Conservation (phyloP, 2,797 vertebrate genomes). For the Dermochelys coriacea region DNA sequence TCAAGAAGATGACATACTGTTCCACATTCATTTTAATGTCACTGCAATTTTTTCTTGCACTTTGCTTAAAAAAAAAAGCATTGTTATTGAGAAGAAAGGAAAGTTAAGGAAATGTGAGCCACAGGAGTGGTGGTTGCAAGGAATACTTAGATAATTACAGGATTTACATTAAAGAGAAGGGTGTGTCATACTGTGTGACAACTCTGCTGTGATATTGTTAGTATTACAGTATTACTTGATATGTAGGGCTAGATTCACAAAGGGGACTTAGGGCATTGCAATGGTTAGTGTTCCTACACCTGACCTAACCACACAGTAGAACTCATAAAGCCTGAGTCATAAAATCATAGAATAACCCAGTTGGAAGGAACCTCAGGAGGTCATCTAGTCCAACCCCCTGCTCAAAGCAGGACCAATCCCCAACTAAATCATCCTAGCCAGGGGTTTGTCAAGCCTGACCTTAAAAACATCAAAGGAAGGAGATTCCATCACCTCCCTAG, state of each 20-base stretch:
- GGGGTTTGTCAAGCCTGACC: too few species aligned
- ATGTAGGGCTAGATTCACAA: neutral
- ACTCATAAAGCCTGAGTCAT: neutral
- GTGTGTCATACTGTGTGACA: neutral
- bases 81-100: neutral
- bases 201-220: neutral
- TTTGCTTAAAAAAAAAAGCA: neutral
- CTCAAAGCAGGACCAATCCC: too few species aligned
- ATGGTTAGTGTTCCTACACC: neutral
- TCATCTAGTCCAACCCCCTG: too few species aligned
- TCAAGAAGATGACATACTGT: neutral
- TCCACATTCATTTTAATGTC: neutral
- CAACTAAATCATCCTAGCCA: too few species aligned
- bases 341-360: too few species aligned
- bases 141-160: conserved; percentile 18
- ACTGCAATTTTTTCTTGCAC: neutral
- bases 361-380: too few species aligned
- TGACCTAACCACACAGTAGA: neutral
- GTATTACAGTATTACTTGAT: neutral
- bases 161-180: neutral
- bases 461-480: too few species aligned
- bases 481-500: too few species aligned
- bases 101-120: neutral
- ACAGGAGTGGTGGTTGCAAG: neutral
- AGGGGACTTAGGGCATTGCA: neutral